phyloP scores from a whole-genome alignment of 1,140 invertebrate genomes.

The Diachasma alloeum region DNA sequence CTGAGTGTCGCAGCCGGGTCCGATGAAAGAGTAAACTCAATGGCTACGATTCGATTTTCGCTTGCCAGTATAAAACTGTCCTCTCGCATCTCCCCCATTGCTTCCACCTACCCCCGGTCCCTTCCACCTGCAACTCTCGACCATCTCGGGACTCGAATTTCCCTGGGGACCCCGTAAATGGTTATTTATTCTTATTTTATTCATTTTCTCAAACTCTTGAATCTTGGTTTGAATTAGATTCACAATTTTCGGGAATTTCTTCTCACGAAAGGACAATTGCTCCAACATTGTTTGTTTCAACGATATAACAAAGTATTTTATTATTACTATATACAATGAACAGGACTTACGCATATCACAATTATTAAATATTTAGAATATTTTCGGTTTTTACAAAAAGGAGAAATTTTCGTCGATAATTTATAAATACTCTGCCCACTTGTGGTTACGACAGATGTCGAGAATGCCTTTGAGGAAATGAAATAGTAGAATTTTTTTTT shows the following conservation, averaged over 20 bases:
- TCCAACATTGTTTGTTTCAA: neutral
- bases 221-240: too few relatives aligned
- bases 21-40: neutral
- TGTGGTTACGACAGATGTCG: too few relatives aligned
- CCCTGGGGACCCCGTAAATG: neutral
- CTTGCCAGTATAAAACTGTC: neutral
- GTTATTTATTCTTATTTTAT: neutral
- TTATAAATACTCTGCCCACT: neutral
- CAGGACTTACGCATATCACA: neutral
- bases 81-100: neutral
- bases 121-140: neutral
- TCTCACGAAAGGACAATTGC: too few relatives aligned
- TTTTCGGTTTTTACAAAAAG: neutral
- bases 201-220: neutral
- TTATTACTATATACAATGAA: conserved; percentile 8
- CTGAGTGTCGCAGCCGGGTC: neutral
- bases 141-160: neutral
- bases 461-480: too few relatives aligned
- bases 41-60: neutral
- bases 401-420: neutral
- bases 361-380: neutral
- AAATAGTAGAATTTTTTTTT: too few relatives aligned
- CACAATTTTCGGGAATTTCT: too few relatives aligned
- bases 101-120: neutral
- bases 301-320: conserved; percentile 2